Conservation (phyloP, 2,797 vertebrate genomes). For the Setipinna tenuifilis region DNA sequence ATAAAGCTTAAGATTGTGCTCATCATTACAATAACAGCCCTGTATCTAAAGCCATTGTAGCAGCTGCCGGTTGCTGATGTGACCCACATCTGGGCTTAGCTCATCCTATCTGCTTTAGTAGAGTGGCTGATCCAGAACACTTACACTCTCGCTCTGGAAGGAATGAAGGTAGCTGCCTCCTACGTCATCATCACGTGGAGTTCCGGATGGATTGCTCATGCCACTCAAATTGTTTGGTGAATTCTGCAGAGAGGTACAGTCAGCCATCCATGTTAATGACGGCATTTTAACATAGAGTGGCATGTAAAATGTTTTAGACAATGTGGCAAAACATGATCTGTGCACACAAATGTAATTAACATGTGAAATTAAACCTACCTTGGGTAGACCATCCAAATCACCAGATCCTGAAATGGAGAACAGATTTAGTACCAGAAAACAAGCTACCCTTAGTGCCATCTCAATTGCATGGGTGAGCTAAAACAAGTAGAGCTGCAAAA, state of each 20-base stretch:
- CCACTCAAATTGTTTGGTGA: slow-evolving; percentile 99
- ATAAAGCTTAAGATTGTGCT: no score
- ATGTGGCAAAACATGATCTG: not conserved
- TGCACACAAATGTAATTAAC: not conserved
- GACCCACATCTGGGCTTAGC: not conserved
- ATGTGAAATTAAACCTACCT: slow-evolving; percentile 78
- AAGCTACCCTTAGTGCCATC: not conserved
- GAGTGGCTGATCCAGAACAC: slow-evolving; percentile 45
- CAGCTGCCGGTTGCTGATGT: not conserved
- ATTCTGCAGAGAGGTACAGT: slow-evolving; percentile 76
- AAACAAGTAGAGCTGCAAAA: no score
- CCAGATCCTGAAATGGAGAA: slow-evolving; percentile 83
- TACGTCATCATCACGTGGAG: slow-evolving; percentile 95
- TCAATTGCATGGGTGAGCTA: not conserved
- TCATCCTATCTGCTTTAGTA: not conserved
- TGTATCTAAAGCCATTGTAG: no score
- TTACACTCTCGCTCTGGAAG: slow-evolving; percentile 98
- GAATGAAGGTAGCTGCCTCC: slow-evolving; percentile 99
- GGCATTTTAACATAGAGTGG: not conserved
- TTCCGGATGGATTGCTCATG: slow-evolving; percentile 98
- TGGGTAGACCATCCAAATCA: slow-evolving; percentile 98
- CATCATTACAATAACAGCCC: no score
- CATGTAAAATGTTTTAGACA: no score
- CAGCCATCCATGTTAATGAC: not conserved
- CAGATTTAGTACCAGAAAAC: not conserved